Base-by-base conservation (phyloP, 2,888 invertebrate species). In the Ophonus ardosiacus region DNA sequence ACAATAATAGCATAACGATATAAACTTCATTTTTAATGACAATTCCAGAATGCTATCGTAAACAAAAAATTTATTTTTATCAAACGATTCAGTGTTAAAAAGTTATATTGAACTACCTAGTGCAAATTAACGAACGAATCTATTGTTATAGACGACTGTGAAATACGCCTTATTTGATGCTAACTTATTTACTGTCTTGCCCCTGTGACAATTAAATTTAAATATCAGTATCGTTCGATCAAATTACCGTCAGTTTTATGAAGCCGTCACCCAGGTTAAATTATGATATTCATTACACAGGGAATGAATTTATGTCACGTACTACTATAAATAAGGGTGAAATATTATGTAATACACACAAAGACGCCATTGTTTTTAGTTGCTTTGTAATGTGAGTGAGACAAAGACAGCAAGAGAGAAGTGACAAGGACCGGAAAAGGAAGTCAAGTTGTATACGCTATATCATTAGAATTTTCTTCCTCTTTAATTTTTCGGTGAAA, bases 301-400 rank as follows among this genome's bases (percentile, higher is more conserved):
- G 56, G 40, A 82, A 82, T 82, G 82, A 82, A 82, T 82, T 82
- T 82, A 51, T 71, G 82, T 82, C 82, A 82, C 82, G 82, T 82
- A 82, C 59, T 31, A 71, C 82, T 82, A 82, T 82, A 82, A 82
- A 82, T 82, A 82, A 82, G 56, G 31, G 71, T 82, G 82, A 82
- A 82, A 71, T 82, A 82, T 82, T 82, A 82, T 71, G 17, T 68
- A 82, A 71, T 71, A 65, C 51, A 81, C 81, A 82, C 82, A 71
- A 82, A 82, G 81, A 57, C 82, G 40, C 56, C 43, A 43, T 71
- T 82, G 71, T 71, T 82, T 38, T 57, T 68, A 65, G 17, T 74
- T 74, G 15, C 17, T 71, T 15, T 71, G 71, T 71, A 18, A 43
- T 74, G 71, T 18, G 40, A 74, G 71, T 43, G 71, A 13, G 63